Evolutionary conservation across 2,113 vertebrate species (phyloP).

Genomic region (Anser brachyrhynchus): DNA sequence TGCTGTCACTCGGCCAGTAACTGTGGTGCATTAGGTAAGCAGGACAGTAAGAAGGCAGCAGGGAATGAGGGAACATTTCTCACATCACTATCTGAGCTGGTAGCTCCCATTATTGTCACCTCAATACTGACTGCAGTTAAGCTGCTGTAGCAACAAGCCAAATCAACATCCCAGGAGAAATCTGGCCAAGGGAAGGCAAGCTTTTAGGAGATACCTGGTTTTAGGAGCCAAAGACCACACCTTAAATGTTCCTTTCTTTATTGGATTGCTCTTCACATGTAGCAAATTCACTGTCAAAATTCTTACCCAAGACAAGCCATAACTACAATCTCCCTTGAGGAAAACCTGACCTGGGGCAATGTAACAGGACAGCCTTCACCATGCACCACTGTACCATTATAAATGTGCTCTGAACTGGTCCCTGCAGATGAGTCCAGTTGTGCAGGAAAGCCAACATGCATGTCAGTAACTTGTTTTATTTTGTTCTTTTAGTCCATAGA

Average conservation of each 20-base stretch:
- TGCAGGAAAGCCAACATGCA: not conserved
- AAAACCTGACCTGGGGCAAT: not conserved
- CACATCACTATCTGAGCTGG: not conserved
- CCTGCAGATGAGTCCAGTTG: not conserved
- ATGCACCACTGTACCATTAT: rapidly evolving
- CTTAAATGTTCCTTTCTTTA: not conserved
- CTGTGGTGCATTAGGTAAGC: not conserved
- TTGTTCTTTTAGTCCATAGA: not conserved
- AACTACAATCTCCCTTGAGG: not conserved
- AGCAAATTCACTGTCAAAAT: not conserved
- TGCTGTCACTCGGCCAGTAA: not conserved
- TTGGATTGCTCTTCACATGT: not conserved
- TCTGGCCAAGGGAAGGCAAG: not conserved
- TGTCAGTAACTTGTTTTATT: not conserved
- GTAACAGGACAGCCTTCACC: rapidly evolving
- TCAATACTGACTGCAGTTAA: not conserved
- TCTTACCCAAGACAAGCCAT: not conserved
- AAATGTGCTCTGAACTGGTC: not conserved
- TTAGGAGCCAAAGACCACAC: not conserved
- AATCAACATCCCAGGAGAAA: not conserved
- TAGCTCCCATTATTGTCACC: not conserved
- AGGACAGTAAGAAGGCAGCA: not conserved
- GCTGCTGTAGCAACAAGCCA: not conserved
- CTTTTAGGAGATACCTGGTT: not conserved
- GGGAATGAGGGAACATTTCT: not conserved